Evolutionary conservation across 2,113 vertebrate genomes (phyloP), one percentile per base, ranked within the genome.

Genomic region (Hirundichthys speculiger): DNA sequence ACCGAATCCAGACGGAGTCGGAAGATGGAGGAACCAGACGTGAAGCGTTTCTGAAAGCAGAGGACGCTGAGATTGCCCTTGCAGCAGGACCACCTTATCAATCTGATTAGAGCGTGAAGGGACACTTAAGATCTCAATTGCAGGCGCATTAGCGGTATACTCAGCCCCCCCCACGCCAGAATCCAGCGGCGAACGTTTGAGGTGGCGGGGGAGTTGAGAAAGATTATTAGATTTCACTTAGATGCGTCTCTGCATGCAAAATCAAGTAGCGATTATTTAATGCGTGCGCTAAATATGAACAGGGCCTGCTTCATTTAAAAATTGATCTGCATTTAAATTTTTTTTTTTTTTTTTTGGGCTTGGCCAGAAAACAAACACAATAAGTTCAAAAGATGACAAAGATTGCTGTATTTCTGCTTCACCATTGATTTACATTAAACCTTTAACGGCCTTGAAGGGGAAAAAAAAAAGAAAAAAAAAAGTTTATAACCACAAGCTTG

Each of bases 181-280:
- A 82, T 86, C 74, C 60, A 73, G 20, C 58, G 69, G 76, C 73
- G 82, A 84, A 88, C 80, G 85, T 86, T 86, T 82, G 69, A 79
- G 74, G 67, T 82, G 63, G 79, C 61, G 72, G 63, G 53, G 60
- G 77, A 79, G 69, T 80, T 84, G 77, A 47, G 77, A 82, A 87
- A 89, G 85, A 86, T 87, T 87, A 90, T 90, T 88, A 88, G 87
- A 90, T 90, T 91, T 89, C 83, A 87, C 84, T 91, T 90, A 82
- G 86, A 90, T 87, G 88, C 82, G 88, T 79, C 73, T 69, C 65
- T 79, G 83, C 82, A 77, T 86, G 83, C 81, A 65, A 85, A 90
- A 90, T 90, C 81, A 86, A 88, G 83, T 64, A 71, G 73, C 21
- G 59, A 88, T 89, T 82, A 86, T 82, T 86, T 90, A 79, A 88